Evolutionary conservation across 92 coral and sea anemone genomes (phyloP), one percentile per base, ranked within the genome.

Genomic region (Zoanthus gigantus): DNA sequence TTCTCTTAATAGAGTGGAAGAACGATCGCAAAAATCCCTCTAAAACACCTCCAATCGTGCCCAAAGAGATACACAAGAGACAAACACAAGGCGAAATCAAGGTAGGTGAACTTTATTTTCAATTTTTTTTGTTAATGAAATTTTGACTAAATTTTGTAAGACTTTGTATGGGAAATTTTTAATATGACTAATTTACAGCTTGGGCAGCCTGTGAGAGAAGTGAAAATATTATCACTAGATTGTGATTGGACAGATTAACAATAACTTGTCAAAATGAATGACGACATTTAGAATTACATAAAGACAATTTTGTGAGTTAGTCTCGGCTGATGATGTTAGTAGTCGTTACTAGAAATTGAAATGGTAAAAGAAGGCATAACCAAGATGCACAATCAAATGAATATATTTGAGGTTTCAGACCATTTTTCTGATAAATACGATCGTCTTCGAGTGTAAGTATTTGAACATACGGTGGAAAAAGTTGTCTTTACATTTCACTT

Each of bases 391-490:
- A 34, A 75, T 23, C 58, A 75, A 47, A 30, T 75, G 6, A 75
- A 75, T 9, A 47, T 75, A 16, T 9, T 75, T 1, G 61, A 46
- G 79, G 23, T 75, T 47, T 47, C 79, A 30, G 34, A 75, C 37
- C 79, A 75, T 34, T 29, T 46, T 48, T 47, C 54, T 47, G 34
- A 46, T 16, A 75, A 75, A 75, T 48, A 46, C 9, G 58, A 48
- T 57, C 61, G 79, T 8, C 79, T 75, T 48, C 79, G 79, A 75
- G 79, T 75, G 79, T 75, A 48, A 75, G 79, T 75, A 75, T 46
- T 48, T 53, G 0, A 4, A 15, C 34, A 75, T 46, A 63, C 2
- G 69, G 31, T 23, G 5, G 6, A 17, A 58, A 17, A 15, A 14
- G n/a, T 58, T 15, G 66, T 17, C 29, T 17, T 63, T 3, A 1